A percentile compares a stretch with the other conserved stretches of the same genome.
These are phyloP conservation scores for Malurus leucopterus DNA, from an alignment of 2,797 vertebrate species.

Conservation along the genomic window DNA sequence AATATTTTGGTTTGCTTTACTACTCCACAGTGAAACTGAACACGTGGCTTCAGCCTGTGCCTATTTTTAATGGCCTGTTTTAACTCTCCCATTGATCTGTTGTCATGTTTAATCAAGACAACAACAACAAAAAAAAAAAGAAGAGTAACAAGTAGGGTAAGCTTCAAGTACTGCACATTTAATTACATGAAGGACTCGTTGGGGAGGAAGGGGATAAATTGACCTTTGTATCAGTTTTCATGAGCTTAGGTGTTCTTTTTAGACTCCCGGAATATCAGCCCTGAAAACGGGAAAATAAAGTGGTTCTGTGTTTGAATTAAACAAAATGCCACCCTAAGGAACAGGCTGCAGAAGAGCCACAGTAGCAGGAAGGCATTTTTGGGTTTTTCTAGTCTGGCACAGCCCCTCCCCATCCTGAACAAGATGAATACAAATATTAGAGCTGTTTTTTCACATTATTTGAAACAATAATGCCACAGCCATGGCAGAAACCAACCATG, in stretches of 20 bases:
- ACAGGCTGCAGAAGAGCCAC: not conserved
- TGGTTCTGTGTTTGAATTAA: not conserved
- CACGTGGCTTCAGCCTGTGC: not conserved
- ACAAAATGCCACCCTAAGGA: not conserved
- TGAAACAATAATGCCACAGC: not conserved
- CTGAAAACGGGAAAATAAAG: not conserved
- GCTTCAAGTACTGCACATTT: slow-evolving; percentile 23
- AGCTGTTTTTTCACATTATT: not conserved
- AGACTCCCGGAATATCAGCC: not conserved
- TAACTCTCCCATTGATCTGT: slow-evolving; percentile 36
- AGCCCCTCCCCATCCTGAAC: not conserved
- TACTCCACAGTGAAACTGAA: not conserved
- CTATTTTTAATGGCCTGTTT: slow-evolving; percentile 17
- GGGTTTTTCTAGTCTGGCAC: not conserved
- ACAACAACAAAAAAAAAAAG: not conserved
- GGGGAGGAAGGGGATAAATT: slow-evolving; percentile 15
- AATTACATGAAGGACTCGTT: slow-evolving; percentile 20
- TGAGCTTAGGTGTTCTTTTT: slow-evolving; percentile 25
- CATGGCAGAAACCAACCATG: not conserved
- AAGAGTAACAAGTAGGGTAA: not conserved
- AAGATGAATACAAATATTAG: not conserved
- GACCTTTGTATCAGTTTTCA: slow-evolving; percentile 50
- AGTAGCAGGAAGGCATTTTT: not conserved
- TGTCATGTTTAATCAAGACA: slow-evolving; percentile 37
- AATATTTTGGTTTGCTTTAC: not conserved